Conservation (phyloP, 2,797 vertebrate genomes). For the Hipposideros larvatus region DNA sequence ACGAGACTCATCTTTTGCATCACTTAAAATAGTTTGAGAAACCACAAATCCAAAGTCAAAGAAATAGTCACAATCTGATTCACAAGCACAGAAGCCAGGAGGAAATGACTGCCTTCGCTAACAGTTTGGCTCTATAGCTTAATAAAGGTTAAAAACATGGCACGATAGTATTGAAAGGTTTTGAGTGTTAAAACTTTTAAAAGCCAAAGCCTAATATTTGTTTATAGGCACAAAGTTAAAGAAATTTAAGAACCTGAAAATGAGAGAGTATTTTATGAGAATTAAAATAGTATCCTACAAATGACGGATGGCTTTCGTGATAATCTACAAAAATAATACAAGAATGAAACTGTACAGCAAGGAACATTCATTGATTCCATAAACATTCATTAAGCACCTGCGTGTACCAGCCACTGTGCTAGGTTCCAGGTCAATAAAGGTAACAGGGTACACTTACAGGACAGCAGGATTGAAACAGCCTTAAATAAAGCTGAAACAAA, state of each 20-base stretch:
- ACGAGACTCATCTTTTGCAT: slow-evolving; percentile 84
- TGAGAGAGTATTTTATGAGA: neutral
- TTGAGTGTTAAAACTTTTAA: slow-evolving; percentile 20
- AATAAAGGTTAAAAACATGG: slow-evolving; percentile 53
- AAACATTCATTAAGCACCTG: slow-evolving; percentile 31
- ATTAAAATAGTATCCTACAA: slow-evolving; percentile 53
- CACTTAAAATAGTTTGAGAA: slow-evolving; percentile 73
- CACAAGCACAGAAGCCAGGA: slow-evolving; percentile 64
- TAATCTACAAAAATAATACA: slow-evolving; percentile 25
- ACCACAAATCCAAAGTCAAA: slow-evolving; percentile 73
- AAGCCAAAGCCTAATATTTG: slow-evolving; percentile 24
- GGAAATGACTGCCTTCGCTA: slow-evolving; percentile 31
- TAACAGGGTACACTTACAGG: slow-evolving; percentile 11
- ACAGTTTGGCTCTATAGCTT: neutral
- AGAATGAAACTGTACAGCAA: neutral
- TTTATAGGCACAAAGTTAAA: slow-evolving; percentile 32
- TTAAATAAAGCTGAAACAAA: slow-evolving; percentile 41
- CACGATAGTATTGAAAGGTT: neutral
- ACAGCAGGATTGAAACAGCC: neutral
- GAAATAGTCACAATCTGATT: slow-evolving; percentile 73
- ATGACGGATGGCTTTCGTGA: neutral
- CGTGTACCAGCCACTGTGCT: neutral
- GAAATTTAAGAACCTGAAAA: slow-evolving; percentile 58
- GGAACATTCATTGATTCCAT: neutral
- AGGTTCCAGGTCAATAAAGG: neutral